Evolutionary conservation across 1,140 invertebrate genomes (phyloP), one percentile per base, ranked within the genome.

Genomic region (Bombus difficillimus): DNA sequence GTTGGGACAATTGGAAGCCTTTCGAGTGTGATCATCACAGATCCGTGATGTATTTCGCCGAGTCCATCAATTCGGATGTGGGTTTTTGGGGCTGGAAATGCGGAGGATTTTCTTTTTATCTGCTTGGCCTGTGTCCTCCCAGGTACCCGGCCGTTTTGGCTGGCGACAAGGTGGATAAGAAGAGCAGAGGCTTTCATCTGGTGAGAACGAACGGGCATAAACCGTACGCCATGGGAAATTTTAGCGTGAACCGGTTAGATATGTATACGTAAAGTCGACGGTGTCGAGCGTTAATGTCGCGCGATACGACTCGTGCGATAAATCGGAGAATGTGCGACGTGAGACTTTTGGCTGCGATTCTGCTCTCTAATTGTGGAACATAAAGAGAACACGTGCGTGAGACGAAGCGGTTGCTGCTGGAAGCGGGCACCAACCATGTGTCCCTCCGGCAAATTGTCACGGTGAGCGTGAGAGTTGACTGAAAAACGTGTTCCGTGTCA

Each of bases 81-180:
- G 98, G 98, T 1, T 98, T 98, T 91, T 97, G 96, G 94, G 97
- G 96, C 0, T 97, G 96, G 92, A 96, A 96, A 1, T 98, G 97
- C 91, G 90, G 94, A 39, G 96, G 96, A 18, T 97, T 97, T 94
- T 91, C 97, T 2, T 87, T 95, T 1, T 97, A 97, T 87, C 92
- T 97, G 5, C 83, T 97, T 3, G 96, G 96, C 0, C 93, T 96
- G 6, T 98, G 95, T 82, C 94, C 93, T 57, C 95, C 91, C 8
- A 94, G 92, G 39, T 92, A 89, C 15, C 94, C 94, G 0, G 93
- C 94, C 0, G 91, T 94, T 2, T 59, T 93, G 13, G 94, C 94
- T 22, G 95, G 95, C 1, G 94, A 95, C 37, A 84, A 83, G 1
- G 93, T 95, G 22, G 68, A 95, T 64, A 69, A 37, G 15, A 88